phyloP scores from a whole-genome alignment of 2,888 invertebrate species.

The Lasioglossum marginatum region DNA sequence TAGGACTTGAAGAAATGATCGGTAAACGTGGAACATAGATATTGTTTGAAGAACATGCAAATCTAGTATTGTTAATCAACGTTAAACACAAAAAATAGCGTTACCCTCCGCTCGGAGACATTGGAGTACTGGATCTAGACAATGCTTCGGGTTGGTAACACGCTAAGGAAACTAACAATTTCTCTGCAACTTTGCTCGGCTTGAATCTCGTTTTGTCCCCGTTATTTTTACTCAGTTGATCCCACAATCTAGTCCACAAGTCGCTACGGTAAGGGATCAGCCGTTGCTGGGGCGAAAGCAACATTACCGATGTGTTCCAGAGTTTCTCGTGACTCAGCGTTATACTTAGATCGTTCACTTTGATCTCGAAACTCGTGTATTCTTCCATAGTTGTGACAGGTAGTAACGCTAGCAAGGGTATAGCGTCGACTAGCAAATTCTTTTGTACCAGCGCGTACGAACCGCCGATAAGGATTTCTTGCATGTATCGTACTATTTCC shows the following conservation, averaged over 20 bases:
- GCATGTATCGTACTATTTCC: conserved; percentile 89
- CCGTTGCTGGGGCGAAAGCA: conserved; percentile 93
- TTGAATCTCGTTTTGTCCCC: conserved; percentile 88
- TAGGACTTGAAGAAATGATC: background rate
- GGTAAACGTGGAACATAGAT: conserved; percentile 13
- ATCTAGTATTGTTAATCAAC: conserved; percentile 14
- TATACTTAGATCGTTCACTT: conserved; percentile 87
- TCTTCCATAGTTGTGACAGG: conserved; percentile 89
- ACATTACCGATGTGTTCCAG: conserved; percentile 93
- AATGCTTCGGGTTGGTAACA: conserved; percentile 95
- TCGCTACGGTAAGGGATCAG: conserved; percentile 93
- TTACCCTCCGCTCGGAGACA: conserved; percentile 90
- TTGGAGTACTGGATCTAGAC: conserved; percentile 93
- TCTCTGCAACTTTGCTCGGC: conserved; percentile 90
- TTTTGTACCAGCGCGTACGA: conserved; percentile 90
- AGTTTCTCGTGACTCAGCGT: conserved; percentile 90
- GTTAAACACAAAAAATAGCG: conserved; percentile 31
- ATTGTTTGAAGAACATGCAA: conserved; percentile 79
- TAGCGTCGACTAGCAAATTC: conserved; percentile 90
- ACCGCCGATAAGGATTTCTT: conserved; percentile 92
- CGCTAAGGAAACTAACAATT: conserved; percentile 91
- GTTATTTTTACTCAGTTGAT: conserved; percentile 87
- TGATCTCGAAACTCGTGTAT: conserved; percentile 87
- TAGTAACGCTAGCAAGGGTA: conserved; percentile 88
- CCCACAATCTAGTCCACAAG: conserved; percentile 94